These are phyloP conservation scores for Apantesis nais DNA, from an alignment of 2,888 invertebrate genomes.

Conservation along the genomic window DNA sequence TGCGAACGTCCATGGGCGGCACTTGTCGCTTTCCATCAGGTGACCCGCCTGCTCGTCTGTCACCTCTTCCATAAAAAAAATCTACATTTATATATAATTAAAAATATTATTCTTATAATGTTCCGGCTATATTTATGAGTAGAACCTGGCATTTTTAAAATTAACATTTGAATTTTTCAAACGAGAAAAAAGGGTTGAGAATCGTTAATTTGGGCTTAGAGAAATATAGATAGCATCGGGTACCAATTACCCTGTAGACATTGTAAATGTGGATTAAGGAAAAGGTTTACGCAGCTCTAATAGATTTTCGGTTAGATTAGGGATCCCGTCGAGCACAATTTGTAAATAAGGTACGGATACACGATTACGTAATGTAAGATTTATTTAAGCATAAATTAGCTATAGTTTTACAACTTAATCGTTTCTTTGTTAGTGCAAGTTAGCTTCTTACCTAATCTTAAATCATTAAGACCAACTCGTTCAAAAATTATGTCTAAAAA, in stretches of 20 bases:
- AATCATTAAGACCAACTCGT: too few species aligned
- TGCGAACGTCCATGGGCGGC: too few species aligned
- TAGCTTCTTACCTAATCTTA: too few species aligned
- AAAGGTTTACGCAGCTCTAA: slow-evolving; percentile 10
- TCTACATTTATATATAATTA: too few species aligned
- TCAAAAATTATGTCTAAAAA: too few species aligned
- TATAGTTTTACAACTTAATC: background rate
- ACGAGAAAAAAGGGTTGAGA: background rate
- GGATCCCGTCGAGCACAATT: slow-evolving; percentile 19
- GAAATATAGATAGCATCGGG: slow-evolving; percentile 10
- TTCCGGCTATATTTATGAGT: too few species aligned
- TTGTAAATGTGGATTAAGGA: slow-evolving; percentile 12
- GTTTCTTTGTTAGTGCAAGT: background rate
- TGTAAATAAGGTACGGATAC: slow-evolving; percentile 10
- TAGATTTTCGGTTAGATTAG: slow-evolving; percentile 16
- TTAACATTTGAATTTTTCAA: background rate
- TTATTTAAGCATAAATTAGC: background rate
- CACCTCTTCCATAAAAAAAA: too few species aligned
- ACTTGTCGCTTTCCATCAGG: too few species aligned
- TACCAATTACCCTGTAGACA: slow-evolving; percentile 9
- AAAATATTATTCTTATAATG: too few species aligned
- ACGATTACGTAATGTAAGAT: background rate
- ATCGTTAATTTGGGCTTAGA: background rate
- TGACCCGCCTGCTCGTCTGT: too few species aligned
- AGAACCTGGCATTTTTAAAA: background rate